These are phyloP conservation scores for Cerceris rybyensis DNA, from an alignment of 2,888 invertebrate species.

Conservation along the genomic window DNA sequence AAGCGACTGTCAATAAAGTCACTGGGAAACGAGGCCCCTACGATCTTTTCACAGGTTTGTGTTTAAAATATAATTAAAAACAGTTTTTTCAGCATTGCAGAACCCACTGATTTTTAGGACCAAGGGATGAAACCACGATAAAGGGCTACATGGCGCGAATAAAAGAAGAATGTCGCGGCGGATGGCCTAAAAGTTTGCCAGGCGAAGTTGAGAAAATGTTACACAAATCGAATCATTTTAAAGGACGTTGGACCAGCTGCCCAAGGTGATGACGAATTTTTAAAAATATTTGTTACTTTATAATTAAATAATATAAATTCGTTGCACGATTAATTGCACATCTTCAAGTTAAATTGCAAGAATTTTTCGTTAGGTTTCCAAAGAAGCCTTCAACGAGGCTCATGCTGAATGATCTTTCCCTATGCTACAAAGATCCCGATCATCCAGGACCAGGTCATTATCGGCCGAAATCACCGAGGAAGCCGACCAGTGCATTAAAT, in stretches of 20 bases:
- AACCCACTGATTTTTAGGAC: constrained; percentile 42
- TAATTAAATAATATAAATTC: constrained; percentile 10
- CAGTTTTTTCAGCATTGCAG: neutral
- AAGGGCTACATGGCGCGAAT: constrained; percentile 28
- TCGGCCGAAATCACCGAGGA: constrained; percentile 43
- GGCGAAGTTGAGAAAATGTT: constrained; percentile 51
- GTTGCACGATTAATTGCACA: neutral
- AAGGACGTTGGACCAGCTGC: constrained; percentile 58
- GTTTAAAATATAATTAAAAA: neutral
- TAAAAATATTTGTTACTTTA: constrained; percentile 1
- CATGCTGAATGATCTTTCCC: constrained; percentile 82
- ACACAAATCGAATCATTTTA: constrained; percentile 60
- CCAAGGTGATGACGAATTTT: constrained; percentile 53
- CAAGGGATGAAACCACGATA: constrained; percentile 55
- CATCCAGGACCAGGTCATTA: constrained; percentile 84
- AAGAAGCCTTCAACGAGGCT: constrained; percentile 81
- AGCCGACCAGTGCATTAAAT: constrained; percentile 22
- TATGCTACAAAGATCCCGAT: constrained; percentile 82
- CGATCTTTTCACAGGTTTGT: constrained; percentile 66
- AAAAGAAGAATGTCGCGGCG: constrained; percentile 20
- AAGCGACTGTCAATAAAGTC: constrained; percentile 47
- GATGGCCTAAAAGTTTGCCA: constrained; percentile 60
- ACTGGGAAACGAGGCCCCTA: constrained; percentile 65
- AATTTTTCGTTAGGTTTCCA: constrained; percentile 70
- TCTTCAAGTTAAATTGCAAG: neutral